Percentiles rank a stretch among this genome's conserved stretches.
Conservation (phyloP, 1,140 invertebrate genomes). For the Babylonia areolata region DNA sequence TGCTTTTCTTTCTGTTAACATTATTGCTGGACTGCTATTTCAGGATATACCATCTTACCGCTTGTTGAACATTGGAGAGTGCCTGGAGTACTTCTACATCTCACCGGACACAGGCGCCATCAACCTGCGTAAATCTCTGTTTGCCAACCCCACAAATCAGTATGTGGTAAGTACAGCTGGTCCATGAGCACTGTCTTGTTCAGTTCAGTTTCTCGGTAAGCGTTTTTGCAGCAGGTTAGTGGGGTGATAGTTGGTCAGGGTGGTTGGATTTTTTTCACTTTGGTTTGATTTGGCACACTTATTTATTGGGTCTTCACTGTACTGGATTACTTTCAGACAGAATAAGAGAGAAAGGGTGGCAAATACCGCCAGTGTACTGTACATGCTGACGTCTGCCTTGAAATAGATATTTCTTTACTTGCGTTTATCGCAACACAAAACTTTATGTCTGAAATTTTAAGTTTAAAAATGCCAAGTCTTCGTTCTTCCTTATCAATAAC, state of each 20-base stretch:
- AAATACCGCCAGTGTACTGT: no score
- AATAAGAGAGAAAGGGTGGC: no score
- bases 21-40: no score
- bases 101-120: constrained; percentile 54
- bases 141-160: constrained; percentile 39
- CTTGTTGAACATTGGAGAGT: constrained; percentile 38
- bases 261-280: not conserved
- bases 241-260: not conserved
- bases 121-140: constrained; percentile 44
- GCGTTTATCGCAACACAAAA: no score
- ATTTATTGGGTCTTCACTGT: no score
- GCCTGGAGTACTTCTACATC: constrained; percentile 62
- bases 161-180: constrained; percentile 47
- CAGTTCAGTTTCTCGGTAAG: not conserved
- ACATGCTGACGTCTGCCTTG: no score
- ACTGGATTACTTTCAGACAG: no score
- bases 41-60: constrained; percentile 50
- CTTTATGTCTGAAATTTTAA: no score
- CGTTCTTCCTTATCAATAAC: no score
- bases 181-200: not conserved
- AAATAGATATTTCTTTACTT: no score
- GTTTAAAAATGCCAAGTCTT: no score
- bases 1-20: no score
- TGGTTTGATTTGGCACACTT: not conserved
- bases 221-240: not conserved